A percentile compares a stretch with the other conserved stretches of the same genome.
Evolutionary conservation across 2,888 invertebrate genomes (phyloP).

Genomic region (Orchesellides sinensis): DNA sequence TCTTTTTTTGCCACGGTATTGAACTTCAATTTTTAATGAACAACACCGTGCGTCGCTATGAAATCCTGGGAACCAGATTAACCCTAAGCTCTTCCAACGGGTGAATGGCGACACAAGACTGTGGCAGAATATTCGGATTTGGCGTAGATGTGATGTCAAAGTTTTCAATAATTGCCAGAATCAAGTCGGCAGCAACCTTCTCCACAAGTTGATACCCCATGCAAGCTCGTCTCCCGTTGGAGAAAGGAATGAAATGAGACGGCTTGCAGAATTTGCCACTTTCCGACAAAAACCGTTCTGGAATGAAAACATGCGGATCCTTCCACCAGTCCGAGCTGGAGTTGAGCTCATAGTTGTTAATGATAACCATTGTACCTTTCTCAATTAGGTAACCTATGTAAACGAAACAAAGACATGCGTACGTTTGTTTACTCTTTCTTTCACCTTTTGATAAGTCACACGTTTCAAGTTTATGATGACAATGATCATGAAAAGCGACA

Average conservation of each 20-base stretch:
- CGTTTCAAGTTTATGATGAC: constrained; percentile 22
- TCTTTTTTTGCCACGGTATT: no score
- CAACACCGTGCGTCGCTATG: not conserved
- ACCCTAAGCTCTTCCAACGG: constrained; percentile 69
- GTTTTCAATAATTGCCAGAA: constrained; percentile 66
- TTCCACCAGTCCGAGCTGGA: constrained; percentile 86
- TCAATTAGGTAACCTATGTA: constrained; percentile 83
- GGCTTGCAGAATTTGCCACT: constrained; percentile 81
- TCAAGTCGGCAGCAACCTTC: constrained; percentile 80
- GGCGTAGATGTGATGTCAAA: constrained; percentile 64
- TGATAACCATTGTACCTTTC: constrained; percentile 88
- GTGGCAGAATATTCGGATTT: constrained; percentile 67
- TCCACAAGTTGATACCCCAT: constrained; percentile 89
- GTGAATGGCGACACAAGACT: constrained; percentile 73
- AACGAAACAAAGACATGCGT: constrained; percentile 50
- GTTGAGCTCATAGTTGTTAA: constrained; percentile 90
- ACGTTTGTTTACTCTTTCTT: constrained; percentile 36
- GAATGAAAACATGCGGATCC: constrained; percentile 84
- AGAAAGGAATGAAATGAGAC: constrained; percentile 89
- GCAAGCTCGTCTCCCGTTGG: constrained; percentile 91
- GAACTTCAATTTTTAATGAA: no score
- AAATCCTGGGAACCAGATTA: constrained; percentile 65
- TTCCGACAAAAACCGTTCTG: constrained; percentile 83
- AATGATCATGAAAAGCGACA: constrained; percentile 61
- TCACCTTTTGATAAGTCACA: not conserved